Evolutionary conservation across 1,140 invertebrate species (phyloP), one percentile per base, ranked within the genome.

Genomic region (Lepidotrigona ventralis): DNA sequence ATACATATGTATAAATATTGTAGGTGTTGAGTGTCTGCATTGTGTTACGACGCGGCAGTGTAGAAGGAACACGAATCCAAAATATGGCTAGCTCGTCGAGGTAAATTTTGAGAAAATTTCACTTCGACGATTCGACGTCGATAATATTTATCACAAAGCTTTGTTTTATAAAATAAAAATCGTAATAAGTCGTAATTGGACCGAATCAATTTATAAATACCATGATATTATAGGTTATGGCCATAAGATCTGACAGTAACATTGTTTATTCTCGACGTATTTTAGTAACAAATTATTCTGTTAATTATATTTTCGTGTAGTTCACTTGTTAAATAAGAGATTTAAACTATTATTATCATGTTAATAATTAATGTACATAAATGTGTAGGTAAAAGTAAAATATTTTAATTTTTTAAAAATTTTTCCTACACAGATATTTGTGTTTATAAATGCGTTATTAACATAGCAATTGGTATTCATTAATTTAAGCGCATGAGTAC

Each of bases 21-120:
- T 15, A 70, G 73, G 23, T 33, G 1, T 68, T 60, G 58, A 69
- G 26, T 70, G 58, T 76, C 66, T 78, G 26, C 29, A 83, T 63
- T 83, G 77, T 79, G 73, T 66, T 85, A 85, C 51, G 58, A 85
- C 51, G 68, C 80, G 73, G 66, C 73, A 77, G 68, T 78, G 60
- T 74, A 26, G 63, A 79, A 69, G 9, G 75, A 53, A 84, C 70
- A 74, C 83, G 54, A 84, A 84, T 84, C 54, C 39, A 85, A 90
- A 88, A 84, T 87, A 91, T 91, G 90, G 90, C 90, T 71, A 91
- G 90, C 89, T 90, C 89, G 72, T 91, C 90, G 84, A 91, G 90
- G 90, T 91, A 82, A 89, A 85, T 87, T 84, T 82, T 75, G 66
- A n/a, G 11, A n/a, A 71, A 60, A 39, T 80, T 69, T 69, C 26